These are phyloP conservation scores for Heliconius himera DNA, from an alignment of 1,140 invertebrate genomes.

Conservation along the genomic window DNA sequence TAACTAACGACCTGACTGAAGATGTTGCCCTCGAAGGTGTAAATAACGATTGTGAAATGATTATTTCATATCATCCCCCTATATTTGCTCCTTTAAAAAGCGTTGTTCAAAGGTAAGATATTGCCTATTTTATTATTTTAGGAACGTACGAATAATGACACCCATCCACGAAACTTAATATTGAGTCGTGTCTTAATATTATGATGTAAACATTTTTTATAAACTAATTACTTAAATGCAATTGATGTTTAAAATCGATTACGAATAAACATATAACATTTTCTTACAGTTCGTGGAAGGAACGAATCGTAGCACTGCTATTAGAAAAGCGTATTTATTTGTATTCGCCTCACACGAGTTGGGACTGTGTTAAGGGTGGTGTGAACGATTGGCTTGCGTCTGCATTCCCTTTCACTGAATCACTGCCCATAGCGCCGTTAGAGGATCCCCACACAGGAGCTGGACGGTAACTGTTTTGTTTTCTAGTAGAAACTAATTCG, in stretches of 20 bases:
- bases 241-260: too few species aligned
- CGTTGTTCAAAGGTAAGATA: constrained; percentile 89
- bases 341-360: constrained; percentile 96
- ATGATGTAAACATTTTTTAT: too few species aligned
- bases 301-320: constrained; percentile 90
- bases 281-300: constrained; percentile 85
- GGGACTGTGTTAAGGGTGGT: constrained; percentile 91
- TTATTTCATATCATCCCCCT: constrained; percentile 97
- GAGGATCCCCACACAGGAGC: constrained; percentile 81
- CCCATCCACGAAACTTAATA: too few species aligned
- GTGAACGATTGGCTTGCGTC: constrained; percentile 96
- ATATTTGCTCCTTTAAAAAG: constrained; percentile 93
- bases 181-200: too few species aligned
- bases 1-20: constrained; percentile 98
- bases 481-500: background rate
- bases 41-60: constrained; percentile 86
- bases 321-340: constrained; percentile 93
- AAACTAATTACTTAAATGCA: too few species aligned
- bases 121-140: too few species aligned
- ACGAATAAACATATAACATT: background rate
- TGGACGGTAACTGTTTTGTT: constrained; percentile 77
- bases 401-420: constrained; percentile 82
- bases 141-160: too few species aligned
- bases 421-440: constrained; percentile 79
- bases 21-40: constrained; percentile 93